phyloP scores from a whole-genome alignment of 2,888 invertebrate species.

The Agrotis ipsilon region DNA sequence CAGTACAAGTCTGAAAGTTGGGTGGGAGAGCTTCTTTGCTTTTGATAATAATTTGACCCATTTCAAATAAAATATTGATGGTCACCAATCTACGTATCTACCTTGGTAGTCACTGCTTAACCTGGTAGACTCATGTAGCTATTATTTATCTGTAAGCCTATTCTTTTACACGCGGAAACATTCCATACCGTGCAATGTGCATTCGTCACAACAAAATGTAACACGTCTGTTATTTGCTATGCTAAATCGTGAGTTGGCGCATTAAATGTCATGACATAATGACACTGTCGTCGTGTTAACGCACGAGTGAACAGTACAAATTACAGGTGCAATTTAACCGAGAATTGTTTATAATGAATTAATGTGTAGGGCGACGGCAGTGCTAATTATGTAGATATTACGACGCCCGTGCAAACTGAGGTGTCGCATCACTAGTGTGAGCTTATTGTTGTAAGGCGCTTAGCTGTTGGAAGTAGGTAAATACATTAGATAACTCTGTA shows the following conservation, averaged over 20 bases:
- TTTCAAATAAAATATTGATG: background rate
- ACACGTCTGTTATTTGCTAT: slow-evolving; percentile 87
- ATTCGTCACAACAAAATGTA: slow-evolving; percentile 76
- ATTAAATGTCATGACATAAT: slow-evolving; percentile 82
- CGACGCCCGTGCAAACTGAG: slow-evolving; percentile 63
- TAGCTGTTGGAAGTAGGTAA: background rate
- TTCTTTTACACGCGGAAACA: slow-evolving; percentile 62
- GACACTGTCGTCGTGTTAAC: slow-evolving; percentile 71
- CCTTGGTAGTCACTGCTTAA: background rate
- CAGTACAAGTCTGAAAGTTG: no score
- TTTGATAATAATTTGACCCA: no score
- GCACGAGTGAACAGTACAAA: slow-evolving; percentile 77
- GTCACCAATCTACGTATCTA: background rate
- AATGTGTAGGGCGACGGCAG: slow-evolving; percentile 76
- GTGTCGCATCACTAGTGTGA: slow-evolving; percentile 54
- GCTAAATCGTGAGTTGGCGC: slow-evolving; percentile 80
- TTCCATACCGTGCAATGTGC: slow-evolving; percentile 64
- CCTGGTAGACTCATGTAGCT: background rate
- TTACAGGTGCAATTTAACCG: slow-evolving; percentile 80
- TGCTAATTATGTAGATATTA: slow-evolving; percentile 80
- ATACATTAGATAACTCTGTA: background rate
- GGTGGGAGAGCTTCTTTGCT: no score
- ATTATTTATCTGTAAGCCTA: background rate
- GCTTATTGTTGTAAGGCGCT: slow-evolving; percentile 50
- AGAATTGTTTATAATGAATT: slow-evolving; percentile 83